Percentiles rank a stretch among this genome's conserved stretches.
phyloP scores from a whole-genome alignment of 2,797 vertebrate species.

The Pygocentrus nattereri region DNA sequence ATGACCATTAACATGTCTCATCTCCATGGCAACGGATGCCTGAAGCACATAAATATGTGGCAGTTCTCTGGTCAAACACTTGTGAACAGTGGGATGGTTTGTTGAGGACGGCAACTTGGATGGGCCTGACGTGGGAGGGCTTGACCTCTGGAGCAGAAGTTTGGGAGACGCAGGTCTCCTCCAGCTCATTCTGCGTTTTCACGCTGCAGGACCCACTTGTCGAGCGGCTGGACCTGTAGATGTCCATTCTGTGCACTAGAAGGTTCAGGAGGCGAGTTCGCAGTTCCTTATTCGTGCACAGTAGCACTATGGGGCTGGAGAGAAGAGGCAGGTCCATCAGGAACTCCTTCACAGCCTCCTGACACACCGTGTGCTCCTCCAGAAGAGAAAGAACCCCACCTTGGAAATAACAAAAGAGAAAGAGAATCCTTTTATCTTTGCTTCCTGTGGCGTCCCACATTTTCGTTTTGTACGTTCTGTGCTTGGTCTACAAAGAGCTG shows the following conservation, averaged over 20 bases:
- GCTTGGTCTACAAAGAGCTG: constrained; percentile 4
- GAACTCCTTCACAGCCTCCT: constrained; percentile 73
- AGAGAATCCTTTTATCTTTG: not conserved
- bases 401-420: constrained; percentile 40
- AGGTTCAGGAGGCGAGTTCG: constrained; percentile 64
- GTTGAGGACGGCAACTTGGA: not conserved
- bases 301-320: constrained; percentile 71
- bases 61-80: constrained; percentile 7
- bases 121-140: not conserved
- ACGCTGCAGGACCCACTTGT: not conserved
- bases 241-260: constrained; percentile 49
- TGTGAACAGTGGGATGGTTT: not conserved
- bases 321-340: constrained; percentile 73
- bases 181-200: not conserved
- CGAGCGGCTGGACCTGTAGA: not conserved
- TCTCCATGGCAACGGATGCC: constrained; percentile 38
- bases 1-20: constrained; percentile 40
- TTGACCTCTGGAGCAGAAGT: not conserved
- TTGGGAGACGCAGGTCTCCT: constrained; percentile 13
- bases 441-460: not conserved
- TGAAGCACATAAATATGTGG: constrained; percentile 1
- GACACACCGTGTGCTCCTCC: constrained; percentile 66
- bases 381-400: constrained; percentile 71
- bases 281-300: constrained; percentile 77
- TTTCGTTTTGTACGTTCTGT: not conserved